Evolutionary conservation across 2,113 vertebrate genomes (phyloP).

Genomic region (Microcebus murinus): DNA sequence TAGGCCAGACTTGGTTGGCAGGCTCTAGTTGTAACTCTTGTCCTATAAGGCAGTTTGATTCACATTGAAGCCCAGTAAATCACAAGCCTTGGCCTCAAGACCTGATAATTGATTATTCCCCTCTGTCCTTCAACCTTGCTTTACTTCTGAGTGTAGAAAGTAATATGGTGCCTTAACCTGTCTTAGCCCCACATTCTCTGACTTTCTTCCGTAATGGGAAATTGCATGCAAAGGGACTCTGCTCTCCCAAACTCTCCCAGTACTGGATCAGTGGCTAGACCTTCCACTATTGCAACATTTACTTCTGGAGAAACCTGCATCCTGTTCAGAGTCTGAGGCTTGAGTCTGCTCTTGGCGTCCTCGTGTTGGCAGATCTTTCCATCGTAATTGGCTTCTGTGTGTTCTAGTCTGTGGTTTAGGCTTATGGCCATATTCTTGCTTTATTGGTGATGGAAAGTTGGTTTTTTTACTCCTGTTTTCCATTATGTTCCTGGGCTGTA

Average conservation of each 20-base stretch:
- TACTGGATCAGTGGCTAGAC: neutral
- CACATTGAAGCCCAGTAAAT: neutral
- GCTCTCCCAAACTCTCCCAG: neutral
- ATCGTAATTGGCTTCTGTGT: neutral
- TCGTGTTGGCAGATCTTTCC: neutral
- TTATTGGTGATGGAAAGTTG: neutral
- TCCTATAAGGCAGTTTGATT: neutral
- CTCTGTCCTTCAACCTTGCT: neutral
- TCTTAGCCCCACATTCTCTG: neutral
- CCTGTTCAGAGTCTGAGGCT: neutral
- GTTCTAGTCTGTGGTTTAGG: neutral
- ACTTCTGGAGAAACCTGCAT: neutral
- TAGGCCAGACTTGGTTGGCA: neutral
- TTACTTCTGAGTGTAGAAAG: neutral
- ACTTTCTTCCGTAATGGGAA: neutral
- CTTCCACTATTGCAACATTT: neutral
- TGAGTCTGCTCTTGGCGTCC: neutral
- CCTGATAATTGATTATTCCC: neutral
- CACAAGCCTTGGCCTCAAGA: neutral
- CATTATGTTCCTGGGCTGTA: neutral
- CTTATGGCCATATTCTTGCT: neutral
- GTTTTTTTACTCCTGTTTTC: slow-evolving; percentile 12
- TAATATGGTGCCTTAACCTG: neutral
- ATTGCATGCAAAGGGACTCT: accelerated
- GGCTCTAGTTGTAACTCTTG: accelerated